Conservation (phyloP, 2,797 vertebrate genomes). For the Malacoctenus gilli region DNA sequence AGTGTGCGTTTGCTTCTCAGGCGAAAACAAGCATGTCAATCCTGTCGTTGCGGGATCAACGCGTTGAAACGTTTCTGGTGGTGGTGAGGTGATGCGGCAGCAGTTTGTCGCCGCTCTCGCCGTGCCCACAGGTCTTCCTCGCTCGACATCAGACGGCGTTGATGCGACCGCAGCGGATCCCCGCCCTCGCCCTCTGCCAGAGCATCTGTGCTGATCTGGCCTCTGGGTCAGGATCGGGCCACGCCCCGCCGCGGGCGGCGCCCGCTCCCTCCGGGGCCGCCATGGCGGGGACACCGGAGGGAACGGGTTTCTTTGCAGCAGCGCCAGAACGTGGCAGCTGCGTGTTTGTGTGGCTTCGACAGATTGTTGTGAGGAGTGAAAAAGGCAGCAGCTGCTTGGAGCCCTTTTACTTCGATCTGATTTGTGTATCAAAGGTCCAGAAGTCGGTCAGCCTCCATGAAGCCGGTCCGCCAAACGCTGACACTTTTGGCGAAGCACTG, state of each 20-base stretch:
- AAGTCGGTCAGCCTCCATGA: neutral
- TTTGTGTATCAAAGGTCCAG: neutral
- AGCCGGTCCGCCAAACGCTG: no score
- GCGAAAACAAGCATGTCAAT: no score
- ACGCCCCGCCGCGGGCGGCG: conserved; percentile 7
- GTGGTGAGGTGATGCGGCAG: no score
- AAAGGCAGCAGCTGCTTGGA: neutral
- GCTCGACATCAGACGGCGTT: no score
- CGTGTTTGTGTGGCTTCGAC: conserved; percentile 5
- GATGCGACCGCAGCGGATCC: no score
- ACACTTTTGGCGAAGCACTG: no score
- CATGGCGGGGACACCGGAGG: conserved; percentile 2
- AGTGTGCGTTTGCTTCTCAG: no score
- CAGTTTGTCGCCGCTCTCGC: no score
- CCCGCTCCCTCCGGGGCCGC: conserved; percentile 12
- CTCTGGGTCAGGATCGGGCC: conserved; percentile 29
- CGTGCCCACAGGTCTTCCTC: no score
- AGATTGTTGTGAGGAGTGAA: neutral
- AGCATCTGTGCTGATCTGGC: conserved; percentile 53
- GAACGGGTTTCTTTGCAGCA: conserved; percentile 32
- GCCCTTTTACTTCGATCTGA: neutral
- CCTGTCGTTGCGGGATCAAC: no score
- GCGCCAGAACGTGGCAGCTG: conserved; percentile 40
- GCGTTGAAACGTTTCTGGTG: no score
- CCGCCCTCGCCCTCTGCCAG: conserved; percentile 22